Evolutionary conservation across 2,888 invertebrate species (phyloP), one percentile per base, ranked within the genome.

Genomic region (Zootermopsis nevadensis): DNA sequence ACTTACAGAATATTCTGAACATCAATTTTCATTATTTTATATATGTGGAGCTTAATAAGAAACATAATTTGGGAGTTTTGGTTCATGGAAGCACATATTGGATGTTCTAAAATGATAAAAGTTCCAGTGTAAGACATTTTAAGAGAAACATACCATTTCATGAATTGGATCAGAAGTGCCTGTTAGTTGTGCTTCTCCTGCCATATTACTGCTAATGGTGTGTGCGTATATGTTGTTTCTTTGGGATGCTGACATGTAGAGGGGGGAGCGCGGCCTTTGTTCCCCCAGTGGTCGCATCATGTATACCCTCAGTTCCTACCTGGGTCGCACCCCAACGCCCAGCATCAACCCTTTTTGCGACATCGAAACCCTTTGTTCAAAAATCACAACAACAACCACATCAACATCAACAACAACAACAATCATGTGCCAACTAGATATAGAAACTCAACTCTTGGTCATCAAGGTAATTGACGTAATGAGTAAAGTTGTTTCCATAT

Each of bases 241-340:
- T 69, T 80, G 55, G 82, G 48, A 91, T 90, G 91, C 91, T 91
- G 91, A 91, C 91, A 91, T 91, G 69, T 82, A 85, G 85, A 84
- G 82, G 83, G 84, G 88, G 90, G 94, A 90, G 93, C 94, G 88
- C 93, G 96, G 89, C 97, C 97, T 88, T 93, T 97, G 90, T 97
- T 97, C 91, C 97, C 97, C 87, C 97, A 97, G 92, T 97, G 97
- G 97, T 97, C 97, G 88, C 97, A 97, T 92, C 97, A 97, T 92
- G 96, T 97, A 89, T 96, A 97, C 91, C 97, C 97, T 88, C 97
- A 97, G 93, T 97, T 97, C 93, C 93, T 97, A 90, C 96, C 97
- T 89, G 96, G 96, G 90, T 95, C 96, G 90, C 96, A 96, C 92
- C 95, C 96, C 88, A 94, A 93, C 91, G 91, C 88, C 91, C 89